phyloP scores from a whole-genome alignment of 2,888 invertebrate genomes.

The Lacanobia wlatinum region DNA sequence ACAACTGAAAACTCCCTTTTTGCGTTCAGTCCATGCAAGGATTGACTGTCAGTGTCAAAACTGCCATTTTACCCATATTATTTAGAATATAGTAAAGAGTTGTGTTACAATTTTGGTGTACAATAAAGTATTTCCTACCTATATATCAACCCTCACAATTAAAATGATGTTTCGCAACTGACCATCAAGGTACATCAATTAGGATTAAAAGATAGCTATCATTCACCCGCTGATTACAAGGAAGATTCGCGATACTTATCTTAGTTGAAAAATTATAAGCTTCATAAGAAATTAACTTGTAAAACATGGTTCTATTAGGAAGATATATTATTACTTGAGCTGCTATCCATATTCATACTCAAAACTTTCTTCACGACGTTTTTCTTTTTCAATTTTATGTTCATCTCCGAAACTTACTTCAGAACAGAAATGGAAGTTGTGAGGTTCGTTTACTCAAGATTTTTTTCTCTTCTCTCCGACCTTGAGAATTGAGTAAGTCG shows the following conservation, averaged over 20 bases:
- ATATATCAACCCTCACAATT: conserved; percentile 11
- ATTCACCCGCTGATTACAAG: conserved; percentile 38
- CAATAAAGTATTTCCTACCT: background rate
- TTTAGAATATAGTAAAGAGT: too few relatives aligned
- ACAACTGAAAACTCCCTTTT: too few relatives aligned
- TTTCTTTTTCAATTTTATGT: background rate
- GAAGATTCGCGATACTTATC: conserved; percentile 46
- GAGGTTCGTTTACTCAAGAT: background rate
- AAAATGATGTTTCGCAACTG: conserved; percentile 31
- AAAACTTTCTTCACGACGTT: background rate
- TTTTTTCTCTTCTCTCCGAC: conserved; percentile 62
- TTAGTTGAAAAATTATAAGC: conserved; percentile 60
- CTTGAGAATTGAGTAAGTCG: conserved; percentile 73
- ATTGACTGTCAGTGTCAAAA: too few relatives aligned
- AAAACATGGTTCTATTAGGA: conserved; percentile 51
- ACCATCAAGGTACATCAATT: conserved; percentile 29
- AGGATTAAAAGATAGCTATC: conserved; percentile 35
- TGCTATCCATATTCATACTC: background rate
- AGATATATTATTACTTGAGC: conserved; percentile 58
- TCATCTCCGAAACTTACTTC: background rate
- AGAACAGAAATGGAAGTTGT: background rate
- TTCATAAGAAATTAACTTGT: conserved; percentile 60
- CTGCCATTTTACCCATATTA: too few relatives aligned
- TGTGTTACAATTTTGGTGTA: too few relatives aligned
- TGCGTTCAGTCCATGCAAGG: too few relatives aligned